Base-by-base conservation (phyloP, 2,888 invertebrate genomes). In the Ectobius pallidus region DNA sequence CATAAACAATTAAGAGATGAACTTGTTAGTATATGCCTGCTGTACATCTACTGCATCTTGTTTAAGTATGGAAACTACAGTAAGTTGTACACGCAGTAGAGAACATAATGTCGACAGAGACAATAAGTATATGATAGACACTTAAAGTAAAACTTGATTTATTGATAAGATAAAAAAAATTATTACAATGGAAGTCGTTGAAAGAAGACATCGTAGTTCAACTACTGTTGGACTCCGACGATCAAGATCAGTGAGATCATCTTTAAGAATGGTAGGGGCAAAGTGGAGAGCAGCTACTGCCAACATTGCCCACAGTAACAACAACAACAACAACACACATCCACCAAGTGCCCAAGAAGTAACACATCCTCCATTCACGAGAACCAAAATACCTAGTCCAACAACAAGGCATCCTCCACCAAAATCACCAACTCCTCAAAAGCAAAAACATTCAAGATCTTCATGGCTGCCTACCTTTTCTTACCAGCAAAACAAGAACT, bases 231-330 rank as follows among this genome's bases (percentile, higher is more conserved):
- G 30, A n/a, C 77, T 87, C 78, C 88, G 90, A 77, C 87, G 91
- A 77, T 87, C 90, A 77, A 87, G 89, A 81, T 91, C 91, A 77
- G 90, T 91, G 80, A 87, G 91, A 78, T 89, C 90, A 77, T 91
- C 91, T 77, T 83, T 92, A 77, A 87, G 91, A 77, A 82, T 89
- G 81, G 88, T 92, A 74, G 87, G 89, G 74, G 86, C 87, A 78
- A 88, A 89, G 81, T 87, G 89, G 84, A 77, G 83, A 63, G 77
- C 79, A 73, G 78, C 78, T 27, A 76, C 76, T 72, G 77, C 75
- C 20, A 44, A n/a, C 16, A 32, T 39, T 20, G 25, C 46, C 70
- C 46, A 42, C 44, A 42, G 25, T 14, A 44, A n/a, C 46, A 44
- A 46, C 27, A 44, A n/a, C 46, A 44, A 46, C 27, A 58, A 25